Percentiles rank a stretch among this genome's conserved stretches.
Conservation (phyloP, 2,888 invertebrate species). For the Plemyria rubiginata region DNA sequence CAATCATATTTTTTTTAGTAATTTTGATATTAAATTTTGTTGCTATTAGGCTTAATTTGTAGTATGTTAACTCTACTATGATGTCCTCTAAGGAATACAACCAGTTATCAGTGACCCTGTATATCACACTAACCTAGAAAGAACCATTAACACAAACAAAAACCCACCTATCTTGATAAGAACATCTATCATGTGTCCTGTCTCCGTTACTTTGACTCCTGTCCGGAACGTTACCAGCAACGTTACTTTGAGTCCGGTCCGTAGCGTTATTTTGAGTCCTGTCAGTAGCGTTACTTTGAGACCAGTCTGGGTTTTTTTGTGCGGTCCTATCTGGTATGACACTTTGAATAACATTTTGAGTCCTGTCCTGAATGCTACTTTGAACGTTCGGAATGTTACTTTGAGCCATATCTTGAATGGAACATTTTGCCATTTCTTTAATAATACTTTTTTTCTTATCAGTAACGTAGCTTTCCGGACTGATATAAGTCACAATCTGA, state of each 20-base stretch:
- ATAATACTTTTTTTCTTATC: not conserved
- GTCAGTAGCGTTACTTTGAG: not conserved
- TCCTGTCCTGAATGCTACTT: not conserved
- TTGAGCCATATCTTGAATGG: not conserved
- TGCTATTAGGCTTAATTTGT: too few relatives aligned
- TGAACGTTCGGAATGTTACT: not conserved
- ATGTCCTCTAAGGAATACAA: too few relatives aligned
- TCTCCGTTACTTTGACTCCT: slow-evolving; percentile 1
- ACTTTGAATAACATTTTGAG: not conserved
- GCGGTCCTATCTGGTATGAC: not conserved
- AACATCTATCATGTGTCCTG: not conserved
- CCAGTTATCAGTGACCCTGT: too few relatives aligned
- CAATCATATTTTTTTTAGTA: too few relatives aligned
- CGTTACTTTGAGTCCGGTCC: not conserved
- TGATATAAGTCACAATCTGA: not conserved
- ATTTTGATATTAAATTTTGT: too few relatives aligned
- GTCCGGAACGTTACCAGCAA: not conserved
- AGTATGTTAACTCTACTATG: too few relatives aligned
- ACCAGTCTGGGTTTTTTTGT: slow-evolving; percentile 1
- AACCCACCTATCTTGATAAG: too few relatives aligned
- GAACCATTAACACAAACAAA: too few relatives aligned
- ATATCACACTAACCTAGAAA: too few relatives aligned
- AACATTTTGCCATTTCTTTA: not conserved
- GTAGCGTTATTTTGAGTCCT: not conserved
- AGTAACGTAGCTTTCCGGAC: not conserved